These are phyloP conservation scores for Cydia pomonella DNA, from an alignment of 1,140 invertebrate species.

Conservation along the genomic window DNA sequence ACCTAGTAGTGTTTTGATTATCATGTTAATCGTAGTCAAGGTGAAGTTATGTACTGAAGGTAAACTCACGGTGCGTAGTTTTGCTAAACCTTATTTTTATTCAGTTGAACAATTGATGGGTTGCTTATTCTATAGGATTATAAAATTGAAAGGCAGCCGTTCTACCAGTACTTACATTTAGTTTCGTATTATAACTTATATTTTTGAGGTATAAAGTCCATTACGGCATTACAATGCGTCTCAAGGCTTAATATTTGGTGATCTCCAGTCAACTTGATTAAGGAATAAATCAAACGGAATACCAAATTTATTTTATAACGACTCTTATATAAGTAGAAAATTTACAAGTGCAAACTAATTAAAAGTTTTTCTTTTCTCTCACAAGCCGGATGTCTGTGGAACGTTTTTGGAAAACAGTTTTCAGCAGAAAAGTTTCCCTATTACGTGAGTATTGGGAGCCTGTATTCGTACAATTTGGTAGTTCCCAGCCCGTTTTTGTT, in stretches of 20 bases:
- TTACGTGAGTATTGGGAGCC: conserved; percentile 35
- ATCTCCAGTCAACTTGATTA: neutral
- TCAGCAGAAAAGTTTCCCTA: conserved; percentile 39
- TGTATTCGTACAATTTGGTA: conserved; percentile 22
- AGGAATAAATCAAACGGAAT: conserved; percentile 5
- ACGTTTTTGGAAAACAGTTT: conserved; percentile 43
- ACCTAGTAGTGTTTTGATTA: too few species aligned
- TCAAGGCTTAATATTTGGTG: neutral
- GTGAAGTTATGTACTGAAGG: too few species aligned
- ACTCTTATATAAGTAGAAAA: conserved; percentile 12
- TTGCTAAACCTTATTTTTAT: too few species aligned
- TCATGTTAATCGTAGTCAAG: too few species aligned
- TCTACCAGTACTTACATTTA: too few species aligned
- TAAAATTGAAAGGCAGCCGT: too few species aligned
- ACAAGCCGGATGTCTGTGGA: conserved; percentile 37
- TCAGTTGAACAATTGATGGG: too few species aligned
- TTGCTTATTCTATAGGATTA: too few species aligned
- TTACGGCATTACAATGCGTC: neutral
- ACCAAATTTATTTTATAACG: neutral
- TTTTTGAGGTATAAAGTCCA: too few species aligned
- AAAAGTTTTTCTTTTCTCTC: conserved; percentile 44
- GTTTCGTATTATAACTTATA: too few species aligned
- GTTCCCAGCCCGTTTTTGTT: neutral
- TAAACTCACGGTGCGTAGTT: too few species aligned
- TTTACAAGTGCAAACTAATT: conserved; percentile 40